Evolutionary conservation across 2,888 invertebrate species (phyloP).

Genomic region (Acronicta psi): DNA sequence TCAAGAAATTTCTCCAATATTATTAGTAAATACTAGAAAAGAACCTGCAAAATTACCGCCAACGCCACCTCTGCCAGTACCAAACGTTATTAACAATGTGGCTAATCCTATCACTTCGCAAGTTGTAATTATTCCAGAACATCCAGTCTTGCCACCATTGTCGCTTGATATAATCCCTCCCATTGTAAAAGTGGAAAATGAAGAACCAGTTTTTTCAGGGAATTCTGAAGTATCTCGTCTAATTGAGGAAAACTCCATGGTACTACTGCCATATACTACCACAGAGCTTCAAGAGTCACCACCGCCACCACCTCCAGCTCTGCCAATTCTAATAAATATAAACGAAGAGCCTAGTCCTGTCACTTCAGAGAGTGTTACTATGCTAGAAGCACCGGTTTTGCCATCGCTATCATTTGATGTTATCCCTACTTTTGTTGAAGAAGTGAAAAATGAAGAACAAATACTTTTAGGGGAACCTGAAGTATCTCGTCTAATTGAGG

Average conservation of each 20-base stretch:
- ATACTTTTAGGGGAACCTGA: background rate
- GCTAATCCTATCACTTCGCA: background rate
- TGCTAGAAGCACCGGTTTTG: constrained; percentile 18
- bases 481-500: background rate
- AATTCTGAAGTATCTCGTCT: background rate
- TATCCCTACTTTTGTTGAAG: background rate
- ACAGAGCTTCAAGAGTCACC: too few relatives aligned
- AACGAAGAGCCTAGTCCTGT: background rate
- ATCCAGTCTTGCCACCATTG: constrained; percentile 9
- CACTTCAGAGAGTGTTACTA: background rate
- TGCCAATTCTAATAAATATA: too few relatives aligned
- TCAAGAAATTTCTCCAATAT: constrained; percentile 3
- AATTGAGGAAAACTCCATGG: background rate
- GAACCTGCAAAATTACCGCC: background rate
- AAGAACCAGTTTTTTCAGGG: constrained; percentile 15
- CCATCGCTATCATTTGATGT: background rate
- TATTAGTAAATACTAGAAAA: background rate
- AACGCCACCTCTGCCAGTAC: background rate
- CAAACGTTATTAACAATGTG: background rate
- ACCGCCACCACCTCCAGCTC: background rate
- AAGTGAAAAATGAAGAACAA: background rate
- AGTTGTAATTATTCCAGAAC: constrained; percentile 9
- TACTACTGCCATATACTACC: background rate
- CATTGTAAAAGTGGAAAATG: constrained; percentile 6
- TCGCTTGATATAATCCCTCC: background rate